Percentiles rank a stretch among this genome's conserved stretches.
Conservation (phyloP, 2,113 vertebrate genomes). For the Catharus fuscescens region DNA sequence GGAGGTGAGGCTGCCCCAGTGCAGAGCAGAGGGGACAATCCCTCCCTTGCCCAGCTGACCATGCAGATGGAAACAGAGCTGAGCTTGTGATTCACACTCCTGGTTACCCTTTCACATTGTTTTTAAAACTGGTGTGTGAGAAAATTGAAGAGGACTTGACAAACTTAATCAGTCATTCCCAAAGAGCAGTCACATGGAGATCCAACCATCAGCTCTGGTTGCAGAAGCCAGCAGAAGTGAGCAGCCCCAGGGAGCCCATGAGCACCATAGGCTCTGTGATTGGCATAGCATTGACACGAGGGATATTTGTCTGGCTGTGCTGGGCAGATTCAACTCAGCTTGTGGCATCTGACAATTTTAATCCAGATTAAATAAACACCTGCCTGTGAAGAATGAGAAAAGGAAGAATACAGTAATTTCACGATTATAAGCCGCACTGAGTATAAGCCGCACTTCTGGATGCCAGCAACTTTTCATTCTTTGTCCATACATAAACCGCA, state of each 20-base stretch:
- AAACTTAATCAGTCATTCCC: background rate
- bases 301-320: fast-evolving
- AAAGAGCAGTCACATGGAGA: background rate
- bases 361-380: background rate
- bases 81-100: background rate
- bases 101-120: background rate
- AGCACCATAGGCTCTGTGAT: fast-evolving
- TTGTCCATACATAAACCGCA: too few relatives aligned
- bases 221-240: background rate
- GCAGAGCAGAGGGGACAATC: too few relatives aligned
- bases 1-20: too few relatives aligned
- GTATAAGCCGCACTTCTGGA: too few relatives aligned
- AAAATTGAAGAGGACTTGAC: background rate
- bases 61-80: background rate
- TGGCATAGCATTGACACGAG: background rate
- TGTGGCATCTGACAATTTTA: background rate
- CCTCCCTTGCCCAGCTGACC: too few relatives aligned
- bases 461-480: too few relatives aligned
- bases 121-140: background rate
- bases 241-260: fast-evolving
- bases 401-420: too few relatives aligned
- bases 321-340: background rate
- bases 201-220: background rate
- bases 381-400: background rate
- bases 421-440: too few relatives aligned